Evolutionary conservation across 2,113 vertebrate genomes (phyloP), one percentile per base, ranked within the genome.

Genomic region (Heterocephalus glaber): DNA sequence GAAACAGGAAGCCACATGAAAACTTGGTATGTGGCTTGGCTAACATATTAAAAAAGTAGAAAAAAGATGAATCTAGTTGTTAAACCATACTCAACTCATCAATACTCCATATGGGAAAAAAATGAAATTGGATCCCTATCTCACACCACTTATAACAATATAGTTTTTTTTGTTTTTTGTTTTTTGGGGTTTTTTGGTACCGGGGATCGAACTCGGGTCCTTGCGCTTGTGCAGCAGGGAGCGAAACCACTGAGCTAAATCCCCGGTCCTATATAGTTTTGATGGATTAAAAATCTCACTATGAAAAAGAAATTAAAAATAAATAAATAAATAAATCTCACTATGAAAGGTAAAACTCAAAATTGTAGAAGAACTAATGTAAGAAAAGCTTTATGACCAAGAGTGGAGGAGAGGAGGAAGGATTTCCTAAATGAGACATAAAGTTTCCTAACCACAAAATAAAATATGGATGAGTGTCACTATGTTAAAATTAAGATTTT

Each of bases 401-500:
- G 17, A 9, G n/a, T 91, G 24, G 20, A 20, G 19, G 92, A 6
- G 6, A 94, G 12, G 4, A 83, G 7, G 30, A 77, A 87, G 17
- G 3, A 6, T 83, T 93, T 93, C 33, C 52, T 93, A 83, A 87
- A 70, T 56, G 68, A 91, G 77, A 72, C 3, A 28, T 26, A 72
- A 83, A 89, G 58, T 95, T 95, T 81, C 47, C 70, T 92, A 89
- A 92, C 14, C 26, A 81, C 19, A n/a, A 85, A 74, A 80, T 76
- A 94, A 76, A 68, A 92, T 33, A 86, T 10, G 76, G 19, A 49
- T 38, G 81, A 76, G 5, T 41, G 30, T 86, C 47, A 44, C 80
- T 85, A 47, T 35, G 60, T 76, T 84, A 92, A 96, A 91, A 89
- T 52, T 86, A 88, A 95, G 52, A 89, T 92, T 61, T 90, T 60